Evolutionary conservation across 2,888 invertebrate genomes (phyloP), one percentile per base, ranked within the genome.

Genomic region (Papilio gigon): DNA sequence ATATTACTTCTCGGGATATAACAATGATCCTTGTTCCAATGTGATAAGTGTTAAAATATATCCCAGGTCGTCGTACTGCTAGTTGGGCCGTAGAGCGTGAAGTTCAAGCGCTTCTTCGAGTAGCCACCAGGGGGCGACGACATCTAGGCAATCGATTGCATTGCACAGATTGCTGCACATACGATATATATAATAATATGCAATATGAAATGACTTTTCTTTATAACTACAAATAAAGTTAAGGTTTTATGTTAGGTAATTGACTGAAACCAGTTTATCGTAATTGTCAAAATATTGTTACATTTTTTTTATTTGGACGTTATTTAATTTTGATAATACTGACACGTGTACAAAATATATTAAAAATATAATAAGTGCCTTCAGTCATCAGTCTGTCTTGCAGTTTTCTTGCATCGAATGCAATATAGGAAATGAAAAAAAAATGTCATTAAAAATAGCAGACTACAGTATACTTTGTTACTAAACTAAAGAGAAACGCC

Each of bases 31-130:
- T 44, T 65, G 59, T 33, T 58, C 22, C 58, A 33, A 33, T 17
- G 42, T 20, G 30, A 59, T 65, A 65, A 59, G 65, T 12, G 9
- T 65, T 27, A 56, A 27, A 65, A 30, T 25, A 3, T 11, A 25
- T 58, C 61, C 5, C 25, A 71, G 67, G 44, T 47, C 59, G 56
- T 64, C 68, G 70, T 60, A 66, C 68, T 60, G 59, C 70, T 67
- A 56, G 70, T 70, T 67, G 60, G 56, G 75, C 70, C 75, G 71
- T 71, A 71, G 72, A 79, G 76, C 79, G 79, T 83, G 75, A 79
- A 78, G 73, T 74, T 75, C 72, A 74, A 67, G 70, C 74, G 75
- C 73, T 71, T 72, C 71, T 73, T 74, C 72, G 73, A 70, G 75
- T 59, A 62, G 62, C 67, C 69, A 67, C 50, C 63, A 44, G 37